Evolutionary conservation across 2,113 vertebrate species (phyloP), one percentile per base, ranked within the genome.

Genomic region (Tragelaphus imberbis): DNA sequence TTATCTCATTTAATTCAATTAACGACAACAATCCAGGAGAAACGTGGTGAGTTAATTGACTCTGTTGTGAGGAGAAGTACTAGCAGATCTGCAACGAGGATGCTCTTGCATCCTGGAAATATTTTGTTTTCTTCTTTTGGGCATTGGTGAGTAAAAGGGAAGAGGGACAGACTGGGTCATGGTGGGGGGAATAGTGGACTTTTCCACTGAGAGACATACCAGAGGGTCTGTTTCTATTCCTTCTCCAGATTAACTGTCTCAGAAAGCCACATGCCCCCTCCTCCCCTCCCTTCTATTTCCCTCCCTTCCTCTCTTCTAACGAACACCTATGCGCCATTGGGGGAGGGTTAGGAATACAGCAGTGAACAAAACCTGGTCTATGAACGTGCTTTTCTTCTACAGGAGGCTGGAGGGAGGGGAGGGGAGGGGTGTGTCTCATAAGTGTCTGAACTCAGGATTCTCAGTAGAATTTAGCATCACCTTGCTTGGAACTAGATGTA

Each of bases 1-100:
- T 94, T n/a, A 96, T 81, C 91, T 92, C 88, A 97, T 96, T 97
- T 97, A 95, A 94, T 91, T 94, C 97, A 86, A 88, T 93, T 75
- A 95, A 88, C 5, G 23, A 30, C 55, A n/a, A 12, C n/a, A 55
- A 12, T 27, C 28, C 88, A 23, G 94, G 91, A 92, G 91, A 85
- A 49, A 49, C 7, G 30, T 14, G 0, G 15, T 27, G 13, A 49
- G 86, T 81, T 95, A 84, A 94, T 1, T 2, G 89, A 80, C 47
- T 53, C 28, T 7, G 44, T 28, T 49, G 59, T 3, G 55, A 90
- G 79, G 65, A 81, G 82, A 28, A 44, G 36, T 0, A 0, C 9
- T 19, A 21, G 79, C 36, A 28, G 63, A 27, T 55, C 55, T 49
- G 88, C 47, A 44, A 61, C 21, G 2, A 11, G 1, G 80, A 47